Conservation (phyloP, 92 coral and sea anemone genomes). For the Porites rus region DNA sequence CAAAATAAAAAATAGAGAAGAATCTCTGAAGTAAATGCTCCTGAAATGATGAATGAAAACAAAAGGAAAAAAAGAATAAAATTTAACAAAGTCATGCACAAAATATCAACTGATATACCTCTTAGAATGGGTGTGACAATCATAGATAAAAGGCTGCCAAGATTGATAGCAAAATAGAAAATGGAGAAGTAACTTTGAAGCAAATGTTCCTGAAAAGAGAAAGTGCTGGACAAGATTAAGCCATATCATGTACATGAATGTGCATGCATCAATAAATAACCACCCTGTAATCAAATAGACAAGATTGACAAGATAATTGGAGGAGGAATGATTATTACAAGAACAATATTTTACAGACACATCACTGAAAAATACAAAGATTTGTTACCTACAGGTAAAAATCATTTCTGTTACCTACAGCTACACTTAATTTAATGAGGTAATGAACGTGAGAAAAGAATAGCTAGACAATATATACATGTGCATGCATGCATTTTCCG, state of each 20-base stretch:
- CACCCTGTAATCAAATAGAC: too few relatives aligned
- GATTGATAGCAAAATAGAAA: constrained; percentile 97
- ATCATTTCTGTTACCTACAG: too few relatives aligned
- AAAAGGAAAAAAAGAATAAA: neutral
- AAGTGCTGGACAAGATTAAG: neutral
- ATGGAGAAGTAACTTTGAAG: constrained; percentile 97
- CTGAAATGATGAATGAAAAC: constrained; percentile 50
- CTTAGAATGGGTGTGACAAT: constrained; percentile 93
- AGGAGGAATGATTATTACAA: too few relatives aligned
- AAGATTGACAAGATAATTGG: too few relatives aligned
- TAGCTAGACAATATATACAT: too few relatives aligned
- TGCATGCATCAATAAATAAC: too few relatives aligned
- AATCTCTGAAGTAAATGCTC: constrained; percentile 91
- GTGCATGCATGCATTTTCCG: too few relatives aligned
- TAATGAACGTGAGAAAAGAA: too few relatives aligned
- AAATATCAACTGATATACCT: constrained; percentile 61
- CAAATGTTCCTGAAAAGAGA: constrained; percentile 77
- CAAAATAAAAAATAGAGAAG: constrained; percentile 98
- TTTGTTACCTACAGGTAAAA: too few relatives aligned
- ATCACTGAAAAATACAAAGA: too few relatives aligned
- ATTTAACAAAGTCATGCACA: neutral
- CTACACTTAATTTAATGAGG: too few relatives aligned
- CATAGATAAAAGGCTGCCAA: constrained; percentile 97
- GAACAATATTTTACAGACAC: too few relatives aligned
- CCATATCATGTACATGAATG: neutral